phyloP scores from a whole-genome alignment of 1,140 invertebrate genomes.

The Drosophila prosaltans region DNA sequence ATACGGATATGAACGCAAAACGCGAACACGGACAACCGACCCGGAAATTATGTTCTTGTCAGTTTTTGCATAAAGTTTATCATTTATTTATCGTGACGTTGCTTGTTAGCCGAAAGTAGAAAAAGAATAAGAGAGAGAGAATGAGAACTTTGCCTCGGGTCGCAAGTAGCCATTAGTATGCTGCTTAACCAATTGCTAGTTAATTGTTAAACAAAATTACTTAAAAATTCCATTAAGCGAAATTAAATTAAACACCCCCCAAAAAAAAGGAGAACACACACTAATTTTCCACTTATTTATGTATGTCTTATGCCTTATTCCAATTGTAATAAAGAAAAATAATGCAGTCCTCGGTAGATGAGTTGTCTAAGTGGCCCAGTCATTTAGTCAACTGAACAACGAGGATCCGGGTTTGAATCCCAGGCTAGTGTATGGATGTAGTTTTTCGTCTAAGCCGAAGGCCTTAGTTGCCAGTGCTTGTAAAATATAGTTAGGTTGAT shows the following conservation, averaged over 20 bases:
- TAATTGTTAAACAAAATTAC: constrained; percentile 59
- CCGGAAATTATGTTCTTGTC: constrained; percentile 68
- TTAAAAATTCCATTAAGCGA: constrained; percentile 68
- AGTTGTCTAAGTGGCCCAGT: no score
- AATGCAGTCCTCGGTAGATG: no score
- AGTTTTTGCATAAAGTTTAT: constrained; percentile 59
- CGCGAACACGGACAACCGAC: constrained; percentile 5
- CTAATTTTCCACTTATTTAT: not conserved
- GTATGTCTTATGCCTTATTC: constrained; percentile 28
- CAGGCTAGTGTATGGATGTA: no score
- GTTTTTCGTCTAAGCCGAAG: no score
- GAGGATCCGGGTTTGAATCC: no score
- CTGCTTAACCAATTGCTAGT: constrained; percentile 59
- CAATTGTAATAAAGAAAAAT: constrained; percentile 46
- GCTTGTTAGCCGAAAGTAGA: constrained; percentile 33
- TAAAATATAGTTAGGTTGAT: no score
- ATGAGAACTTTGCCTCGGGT: constrained; percentile 7
- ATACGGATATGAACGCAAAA: constrained; percentile 29
- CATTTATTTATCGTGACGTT: constrained; percentile 63
- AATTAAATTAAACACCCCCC: constrained; percentile 11
- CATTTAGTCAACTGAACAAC: no score
- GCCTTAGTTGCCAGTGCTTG: no score
- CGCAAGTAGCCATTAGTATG: constrained; percentile 52
- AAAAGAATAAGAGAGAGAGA: not conserved
- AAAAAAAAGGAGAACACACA: not conserved